phyloP scores from a whole-genome alignment of 2,113 vertebrate genomes.

The Fukomys damarensis region DNA sequence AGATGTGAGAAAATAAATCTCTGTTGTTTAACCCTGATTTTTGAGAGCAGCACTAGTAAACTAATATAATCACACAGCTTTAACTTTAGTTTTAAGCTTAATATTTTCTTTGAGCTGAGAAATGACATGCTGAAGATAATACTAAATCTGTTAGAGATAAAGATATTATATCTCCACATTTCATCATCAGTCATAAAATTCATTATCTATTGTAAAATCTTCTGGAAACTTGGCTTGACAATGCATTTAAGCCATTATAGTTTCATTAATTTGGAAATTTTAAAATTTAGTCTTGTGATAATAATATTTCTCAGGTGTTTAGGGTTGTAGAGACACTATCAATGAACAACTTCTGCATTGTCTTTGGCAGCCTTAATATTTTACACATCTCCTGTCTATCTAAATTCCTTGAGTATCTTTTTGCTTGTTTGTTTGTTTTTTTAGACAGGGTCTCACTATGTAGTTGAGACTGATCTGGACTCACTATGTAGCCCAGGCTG shows the following conservation, averaged over 20 bases:
- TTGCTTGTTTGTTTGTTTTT: no score
- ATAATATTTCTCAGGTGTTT: neutral
- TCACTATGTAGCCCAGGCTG: no score
- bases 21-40: neutral
- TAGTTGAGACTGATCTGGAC: no score
- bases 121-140: neutral
- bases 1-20: neutral
- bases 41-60: neutral
- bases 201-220: neutral
- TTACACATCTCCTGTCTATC: neutral
- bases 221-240: neutral
- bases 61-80: neutral
- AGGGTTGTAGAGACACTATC: neutral
- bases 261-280: neutral
- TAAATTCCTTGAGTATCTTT: neutral
- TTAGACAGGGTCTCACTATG: no score
- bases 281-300: neutral
- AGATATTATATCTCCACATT: neutral
- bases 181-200: neutral
- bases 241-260: neutral
- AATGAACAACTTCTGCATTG: neutral
- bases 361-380: neutral
- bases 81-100: slow-evolving; percentile 4
- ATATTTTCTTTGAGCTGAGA: neutral
- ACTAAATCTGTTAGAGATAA: neutral